phyloP scores from a whole-genome alignment of 2,113 vertebrate genomes.

The Cardinalis cardinalis region DNA sequence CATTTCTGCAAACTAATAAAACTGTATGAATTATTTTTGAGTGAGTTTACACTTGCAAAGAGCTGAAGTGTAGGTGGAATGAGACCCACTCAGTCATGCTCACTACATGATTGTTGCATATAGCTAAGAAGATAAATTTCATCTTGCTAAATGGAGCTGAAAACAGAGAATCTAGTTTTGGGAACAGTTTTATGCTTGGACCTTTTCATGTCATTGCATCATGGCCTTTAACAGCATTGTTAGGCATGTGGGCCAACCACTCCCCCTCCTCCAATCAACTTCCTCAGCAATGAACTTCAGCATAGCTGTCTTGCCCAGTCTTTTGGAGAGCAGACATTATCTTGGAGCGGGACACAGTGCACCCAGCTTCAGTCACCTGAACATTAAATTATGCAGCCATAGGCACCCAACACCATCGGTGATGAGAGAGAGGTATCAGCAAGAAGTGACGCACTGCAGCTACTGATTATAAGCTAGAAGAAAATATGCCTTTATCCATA shows the following conservation, averaged over 20 bases:
- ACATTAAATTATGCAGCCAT: not conserved
- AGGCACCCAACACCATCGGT: not conserved
- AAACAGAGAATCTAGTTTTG: not conserved
- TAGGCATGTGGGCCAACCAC: not conserved
- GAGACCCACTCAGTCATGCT: not conserved
- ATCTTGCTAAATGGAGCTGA: not conserved
- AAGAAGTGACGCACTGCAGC: not conserved
- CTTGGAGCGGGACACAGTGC: not conserved
- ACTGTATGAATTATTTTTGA: not conserved
- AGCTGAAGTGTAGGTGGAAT: not conserved
- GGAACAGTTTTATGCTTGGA: not conserved
- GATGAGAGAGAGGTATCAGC: not conserved
- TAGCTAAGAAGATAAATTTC: not conserved
- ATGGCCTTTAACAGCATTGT: not conserved
- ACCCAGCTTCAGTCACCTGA: not conserved
- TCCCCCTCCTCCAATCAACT: not conserved
- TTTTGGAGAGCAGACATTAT: not conserved
- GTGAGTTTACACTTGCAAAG: not conserved
- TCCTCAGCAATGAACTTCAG: not conserved
- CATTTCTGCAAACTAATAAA: not conserved
- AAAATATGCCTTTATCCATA: not conserved
- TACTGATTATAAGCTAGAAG: not conserved
- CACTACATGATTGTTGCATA: too few relatives aligned
- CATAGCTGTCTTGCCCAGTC: accelerated
- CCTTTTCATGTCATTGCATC: not conserved